A percentile compares a stretch with the other conserved stretches of the same genome.
phyloP scores from a whole-genome alignment of 1,140 invertebrate genomes.

The Cotesia typhae region DNA sequence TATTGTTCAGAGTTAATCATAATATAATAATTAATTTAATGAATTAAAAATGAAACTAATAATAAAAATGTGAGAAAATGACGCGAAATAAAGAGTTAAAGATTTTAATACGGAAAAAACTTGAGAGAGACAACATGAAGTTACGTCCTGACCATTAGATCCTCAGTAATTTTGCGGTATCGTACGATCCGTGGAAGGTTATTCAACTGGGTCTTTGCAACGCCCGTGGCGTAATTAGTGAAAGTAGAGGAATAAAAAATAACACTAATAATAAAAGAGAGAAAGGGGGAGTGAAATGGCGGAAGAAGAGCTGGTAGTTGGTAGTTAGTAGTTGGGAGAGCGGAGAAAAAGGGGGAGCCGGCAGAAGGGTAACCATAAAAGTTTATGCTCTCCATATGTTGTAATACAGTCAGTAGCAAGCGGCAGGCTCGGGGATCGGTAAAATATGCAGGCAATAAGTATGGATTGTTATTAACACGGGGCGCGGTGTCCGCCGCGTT shows the following conservation, averaged over 20 bases:
- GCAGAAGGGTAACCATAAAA: conserved; percentile 67
- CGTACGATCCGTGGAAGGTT: conserved; percentile 19
- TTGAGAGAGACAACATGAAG: background rate
- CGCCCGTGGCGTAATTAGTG: conserved; percentile 60
- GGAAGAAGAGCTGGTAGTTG: conserved; percentile 4
- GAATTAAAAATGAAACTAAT: too few species aligned
- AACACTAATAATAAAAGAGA: conserved; percentile 29
- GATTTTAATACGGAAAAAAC: background rate
- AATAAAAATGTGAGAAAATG: background rate
- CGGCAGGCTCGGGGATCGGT: conserved; percentile 63
- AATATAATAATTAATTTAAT: too few species aligned
- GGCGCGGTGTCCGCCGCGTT: conserved; percentile 64
- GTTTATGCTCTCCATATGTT: conserved; percentile 68
- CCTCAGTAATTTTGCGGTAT: conserved; percentile 23
- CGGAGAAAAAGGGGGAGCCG: conserved; percentile 45
- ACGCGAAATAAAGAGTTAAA: background rate
- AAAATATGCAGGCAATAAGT: conserved; percentile 68
- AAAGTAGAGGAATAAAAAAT: conserved; percentile 51
- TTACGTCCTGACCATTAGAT: conserved; percentile 29
- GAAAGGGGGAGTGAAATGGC: conserved; percentile 27
- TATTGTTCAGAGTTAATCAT: too few species aligned
- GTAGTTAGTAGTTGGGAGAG: background rate
- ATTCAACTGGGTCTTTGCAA: conserved; percentile 33
- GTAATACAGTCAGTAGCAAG: conserved; percentile 65
- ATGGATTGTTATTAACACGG: conserved; percentile 69